phyloP scores from a whole-genome alignment of 2,113 vertebrate species.

The Leptobrachium ailaonicum region DNA sequence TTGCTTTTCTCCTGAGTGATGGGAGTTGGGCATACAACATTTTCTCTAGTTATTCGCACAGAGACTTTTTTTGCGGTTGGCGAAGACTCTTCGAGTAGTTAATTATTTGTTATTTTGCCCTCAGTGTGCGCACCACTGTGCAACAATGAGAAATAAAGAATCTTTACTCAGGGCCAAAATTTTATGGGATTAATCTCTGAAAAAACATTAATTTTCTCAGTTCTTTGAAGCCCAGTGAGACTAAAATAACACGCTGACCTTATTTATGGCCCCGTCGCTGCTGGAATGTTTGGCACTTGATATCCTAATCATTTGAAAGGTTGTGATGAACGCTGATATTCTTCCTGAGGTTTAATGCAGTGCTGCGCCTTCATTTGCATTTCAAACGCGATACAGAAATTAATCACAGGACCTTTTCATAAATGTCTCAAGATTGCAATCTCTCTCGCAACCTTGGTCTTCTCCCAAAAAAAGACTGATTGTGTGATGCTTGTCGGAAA shows the following conservation, averaged over 20 bases:
- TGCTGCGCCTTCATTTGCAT: slow-evolving; percentile 5
- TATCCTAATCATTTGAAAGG: slow-evolving; percentile 35
- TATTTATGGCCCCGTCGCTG: slow-evolving; percentile 28
- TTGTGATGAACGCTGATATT: slow-evolving; percentile 24
- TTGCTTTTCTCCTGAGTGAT: too few relatives aligned
- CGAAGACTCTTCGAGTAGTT: background rate
- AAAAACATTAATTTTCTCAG: background rate
- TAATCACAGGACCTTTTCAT: slow-evolving; percentile 33
- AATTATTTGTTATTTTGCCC: background rate
- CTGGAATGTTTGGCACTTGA: slow-evolving; percentile 14
- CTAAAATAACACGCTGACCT: slow-evolving; percentile 20
- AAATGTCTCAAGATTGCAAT: slow-evolving; percentile 39
- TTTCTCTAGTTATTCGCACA: too few relatives aligned
- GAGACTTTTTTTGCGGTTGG: too few relatives aligned
- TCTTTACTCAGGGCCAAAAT: background rate
- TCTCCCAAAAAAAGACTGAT: background rate
- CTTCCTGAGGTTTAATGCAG: slow-evolving; percentile 40
- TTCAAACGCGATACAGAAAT: slow-evolving; percentile 19
- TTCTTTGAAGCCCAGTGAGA: slow-evolving; percentile 25
- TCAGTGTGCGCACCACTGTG: background rate
- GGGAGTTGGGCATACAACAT: too few relatives aligned
- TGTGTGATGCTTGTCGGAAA: background rate
- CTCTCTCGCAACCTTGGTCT: background rate
- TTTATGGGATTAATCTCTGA: slow-evolving; percentile 16
- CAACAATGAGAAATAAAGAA: slow-evolving; percentile 9